These are phyloP conservation scores for Myrmecophaga tridactyla DNA, from an alignment of 2,113 vertebrate species.

Conservation along the genomic window DNA sequence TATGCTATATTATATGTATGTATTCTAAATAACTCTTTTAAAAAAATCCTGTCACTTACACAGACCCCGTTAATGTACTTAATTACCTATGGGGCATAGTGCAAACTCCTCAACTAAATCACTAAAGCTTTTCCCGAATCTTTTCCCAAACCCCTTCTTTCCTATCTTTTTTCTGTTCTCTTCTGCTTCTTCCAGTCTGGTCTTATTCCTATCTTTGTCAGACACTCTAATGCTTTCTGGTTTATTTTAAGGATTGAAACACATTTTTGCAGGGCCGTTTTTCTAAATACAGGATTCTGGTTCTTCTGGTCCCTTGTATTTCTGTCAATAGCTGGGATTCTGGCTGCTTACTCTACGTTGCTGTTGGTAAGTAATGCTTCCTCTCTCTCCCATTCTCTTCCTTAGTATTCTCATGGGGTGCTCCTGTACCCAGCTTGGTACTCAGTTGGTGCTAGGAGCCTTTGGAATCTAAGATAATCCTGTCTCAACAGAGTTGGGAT, in stretches of 20 bases:
- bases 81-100: background rate
- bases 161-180: background rate
- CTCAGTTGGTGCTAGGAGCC: background rate
- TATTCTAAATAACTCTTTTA: slow-evolving; percentile 5
- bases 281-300: slow-evolving; percentile 59
- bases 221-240: background rate
- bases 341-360: slow-evolving; percentile 50
- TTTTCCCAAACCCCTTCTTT: background rate
- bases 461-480: background rate
- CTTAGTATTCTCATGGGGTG: background rate
- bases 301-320: slow-evolving; percentile 63
- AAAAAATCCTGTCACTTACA: background rate
- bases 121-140: background rate
- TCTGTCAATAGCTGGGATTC: slow-evolving; percentile 49
- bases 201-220: background rate
- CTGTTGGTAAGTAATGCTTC: slow-evolving; percentile 69
- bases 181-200: background rate
- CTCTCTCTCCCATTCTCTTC: background rate
- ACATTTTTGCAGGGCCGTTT: slow-evolving; percentile 69
- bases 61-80: background rate
- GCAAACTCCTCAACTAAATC: slow-evolving; percentile 11
- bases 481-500: background rate
- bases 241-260: slow-evolving; percentile 56
- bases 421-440: background rate
- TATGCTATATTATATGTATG: too few relatives aligned